Evolutionary conservation across 92 coral and sea anemone genomes (phyloP), one percentile per base, ranked within the genome.

Genomic region (Paramuricea clavata): DNA sequence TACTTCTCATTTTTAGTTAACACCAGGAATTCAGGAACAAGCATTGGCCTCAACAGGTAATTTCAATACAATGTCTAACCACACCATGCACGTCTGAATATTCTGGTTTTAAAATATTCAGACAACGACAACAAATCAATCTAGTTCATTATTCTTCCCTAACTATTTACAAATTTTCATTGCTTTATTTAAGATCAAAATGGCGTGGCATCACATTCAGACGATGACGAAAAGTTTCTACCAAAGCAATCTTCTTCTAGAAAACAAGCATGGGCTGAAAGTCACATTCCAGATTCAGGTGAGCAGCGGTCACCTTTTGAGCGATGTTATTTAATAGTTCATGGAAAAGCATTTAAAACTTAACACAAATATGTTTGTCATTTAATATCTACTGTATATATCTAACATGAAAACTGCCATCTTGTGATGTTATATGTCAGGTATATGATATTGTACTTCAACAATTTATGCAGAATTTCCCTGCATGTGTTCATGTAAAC

Each of bases 251-350:
- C 67, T 15, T 12, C 79, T 31, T 76, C 82, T 1, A 76, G 68
- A 76, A 74, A 47, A 31, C 62, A 31, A 49, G 82, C 82, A n/a
- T 76, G 82, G 82, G 22, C 82, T 19, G 82, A 49, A 50, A 5
- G 16, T 30, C 59, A 6, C n/a, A 26, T 42, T 33, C 39, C 67
- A 49, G 82, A 76, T 52, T 28, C 82, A 25, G 64, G 82, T 76
- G 26, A 30, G 82, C 82, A 28, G n/a, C n/a, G n/a, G n/a, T n/a
- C n/a, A n/a, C n/a, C n/a, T n/a, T n/a, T n/a, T n/a, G n/a, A n/a
- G n/a, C n/a, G n/a, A n/a, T n/a, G n/a, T n/a, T n/a, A n/a, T n/a
- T n/a, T n/a, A n/a, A n/a, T n/a, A n/a, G n/a, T n/a, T n/a, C n/a
- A n/a, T n/a, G n/a, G n/a, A n/a, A n/a, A n/a, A n/a, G n/a, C n/a